A percentile compares a stretch with the other conserved stretches of the same genome.
Conservation (phyloP, 2,888 invertebrate species). For the Tenthredo mesomela region DNA sequence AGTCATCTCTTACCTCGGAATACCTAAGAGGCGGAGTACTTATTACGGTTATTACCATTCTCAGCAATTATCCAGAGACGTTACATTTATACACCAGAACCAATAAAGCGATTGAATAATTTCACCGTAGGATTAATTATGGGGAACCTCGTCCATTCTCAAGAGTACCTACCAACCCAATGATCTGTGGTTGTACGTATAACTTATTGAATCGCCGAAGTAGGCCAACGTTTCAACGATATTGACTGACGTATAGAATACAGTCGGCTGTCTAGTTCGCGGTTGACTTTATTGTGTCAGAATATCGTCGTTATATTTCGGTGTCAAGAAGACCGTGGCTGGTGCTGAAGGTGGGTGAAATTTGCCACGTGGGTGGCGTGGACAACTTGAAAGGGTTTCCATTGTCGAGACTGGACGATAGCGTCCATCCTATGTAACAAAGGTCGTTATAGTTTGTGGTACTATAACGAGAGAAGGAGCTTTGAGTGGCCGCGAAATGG, state of each 20-base stretch:
- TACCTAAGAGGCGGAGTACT: not conserved
- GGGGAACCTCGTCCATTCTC: not conserved
- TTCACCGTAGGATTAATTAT: not conserved
- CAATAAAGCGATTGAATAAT: constrained; percentile 32
- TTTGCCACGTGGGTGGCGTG: constrained; percentile 7
- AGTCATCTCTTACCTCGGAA: constrained; percentile 6
- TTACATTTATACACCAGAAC: not conserved
- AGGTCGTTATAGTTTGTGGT: constrained; percentile 43
- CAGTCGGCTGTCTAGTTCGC: not conserved
- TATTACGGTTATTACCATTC: constrained; percentile 15
- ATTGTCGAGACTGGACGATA: constrained; percentile 38
- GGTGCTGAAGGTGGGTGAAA: not conserved
- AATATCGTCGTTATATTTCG: constrained; percentile 34
- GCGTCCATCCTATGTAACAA: constrained; percentile 26
- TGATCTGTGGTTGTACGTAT: constrained; percentile 1
- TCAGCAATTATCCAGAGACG: not conserved
- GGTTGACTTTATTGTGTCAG: constrained; percentile 2
- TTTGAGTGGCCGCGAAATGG: constrained; percentile 33
- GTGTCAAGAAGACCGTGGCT: constrained; percentile 24
- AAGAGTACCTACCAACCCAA: not conserved
- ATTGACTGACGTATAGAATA: constrained; percentile 13
- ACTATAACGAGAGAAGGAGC: constrained; percentile 30
- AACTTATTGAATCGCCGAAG: constrained; percentile 17
- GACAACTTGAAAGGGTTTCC: constrained; percentile 44
- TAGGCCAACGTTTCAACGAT: constrained; percentile 29